Evolutionary conservation across 2,113 vertebrate species (phyloP).

Genomic region (Saccopteryx bilineata): DNA sequence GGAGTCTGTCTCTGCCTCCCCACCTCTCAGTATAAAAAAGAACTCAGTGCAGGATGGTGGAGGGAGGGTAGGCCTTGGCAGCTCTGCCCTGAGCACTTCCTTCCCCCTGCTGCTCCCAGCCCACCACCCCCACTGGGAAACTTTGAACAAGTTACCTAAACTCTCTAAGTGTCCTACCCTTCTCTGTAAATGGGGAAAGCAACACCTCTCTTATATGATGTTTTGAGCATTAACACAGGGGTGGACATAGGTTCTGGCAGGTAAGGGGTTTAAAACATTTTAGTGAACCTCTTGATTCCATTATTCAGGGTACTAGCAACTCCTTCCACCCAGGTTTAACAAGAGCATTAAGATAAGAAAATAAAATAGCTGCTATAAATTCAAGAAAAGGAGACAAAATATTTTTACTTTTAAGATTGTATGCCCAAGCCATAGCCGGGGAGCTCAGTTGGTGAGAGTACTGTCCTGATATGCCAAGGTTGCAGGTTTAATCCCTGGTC

Average conservation of each 20-base stretch:
- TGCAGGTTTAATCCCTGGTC: no score
- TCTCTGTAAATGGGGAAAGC: background rate
- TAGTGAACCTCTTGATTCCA: background rate
- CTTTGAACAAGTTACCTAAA: background rate
- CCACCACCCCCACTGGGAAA: background rate
- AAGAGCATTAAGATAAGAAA: constrained; percentile 23
- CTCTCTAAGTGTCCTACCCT: background rate
- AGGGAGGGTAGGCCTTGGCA: background rate
- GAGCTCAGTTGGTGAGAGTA: no score
- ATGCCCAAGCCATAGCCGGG: background rate
- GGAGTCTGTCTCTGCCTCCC: no score
- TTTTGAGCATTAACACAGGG: background rate
- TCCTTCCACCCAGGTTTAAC: background rate
- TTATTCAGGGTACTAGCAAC: background rate
- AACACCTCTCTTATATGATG: background rate
- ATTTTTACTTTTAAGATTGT: background rate
- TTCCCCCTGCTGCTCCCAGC: background rate
- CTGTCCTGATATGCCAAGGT: no score
- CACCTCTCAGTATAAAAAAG: no score
- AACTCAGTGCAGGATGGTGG: background rate
- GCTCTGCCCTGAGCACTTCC: background rate
- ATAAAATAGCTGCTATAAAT: background rate
- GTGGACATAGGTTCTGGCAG: background rate
- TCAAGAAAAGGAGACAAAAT: background rate
- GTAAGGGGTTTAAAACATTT: background rate